A percentile compares a stretch with the other conserved stretches of the same genome.
phyloP scores from a whole-genome alignment of 37 sponge, comb jelly and placozoan species.

The Ianthella basta region DNA sequence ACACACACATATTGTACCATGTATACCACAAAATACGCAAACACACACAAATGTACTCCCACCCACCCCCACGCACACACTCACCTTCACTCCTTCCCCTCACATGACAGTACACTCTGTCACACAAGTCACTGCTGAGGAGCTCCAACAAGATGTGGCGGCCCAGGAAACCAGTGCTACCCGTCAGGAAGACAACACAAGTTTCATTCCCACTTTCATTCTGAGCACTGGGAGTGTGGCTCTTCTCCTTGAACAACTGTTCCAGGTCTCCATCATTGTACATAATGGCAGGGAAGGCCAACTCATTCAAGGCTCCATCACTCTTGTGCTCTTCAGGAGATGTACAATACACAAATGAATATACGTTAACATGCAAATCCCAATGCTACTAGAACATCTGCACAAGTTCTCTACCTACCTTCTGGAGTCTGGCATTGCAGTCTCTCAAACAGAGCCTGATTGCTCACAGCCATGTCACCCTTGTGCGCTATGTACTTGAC shows the following conservation, averaged over 20 bases:
- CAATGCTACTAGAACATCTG: no score
- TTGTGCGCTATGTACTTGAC: not conserved
- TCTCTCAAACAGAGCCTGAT: not conserved
- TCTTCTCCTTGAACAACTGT: conserved; percentile 3
- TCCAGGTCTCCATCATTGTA: conserved; percentile 2
- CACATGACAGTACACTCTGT: conserved; percentile 43
- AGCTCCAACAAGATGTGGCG: conserved; percentile 46
- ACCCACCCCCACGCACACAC: not conserved
- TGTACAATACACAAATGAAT: no score
- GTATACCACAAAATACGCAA: not conserved
- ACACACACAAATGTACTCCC: not conserved
- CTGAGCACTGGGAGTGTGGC: not conserved
- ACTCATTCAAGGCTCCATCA: not conserved
- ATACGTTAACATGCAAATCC: no score
- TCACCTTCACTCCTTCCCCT: not conserved
- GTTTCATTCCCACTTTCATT: conserved; percentile 1
- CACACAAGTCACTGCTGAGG: not conserved
- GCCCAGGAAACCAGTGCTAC: conserved; percentile 57
- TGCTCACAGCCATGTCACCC: not conserved
- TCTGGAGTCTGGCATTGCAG: no score
- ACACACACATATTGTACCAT: not conserved
- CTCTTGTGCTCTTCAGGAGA: no score
- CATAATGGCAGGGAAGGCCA: conserved; percentile 4
- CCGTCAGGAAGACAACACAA: conserved; percentile 36
- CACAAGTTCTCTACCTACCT: no score